Percentiles rank a stretch among this genome's conserved stretches.
Evolutionary conservation across 2,888 invertebrate species (phyloP).

Genomic region (Griposia aprilina): DNA sequence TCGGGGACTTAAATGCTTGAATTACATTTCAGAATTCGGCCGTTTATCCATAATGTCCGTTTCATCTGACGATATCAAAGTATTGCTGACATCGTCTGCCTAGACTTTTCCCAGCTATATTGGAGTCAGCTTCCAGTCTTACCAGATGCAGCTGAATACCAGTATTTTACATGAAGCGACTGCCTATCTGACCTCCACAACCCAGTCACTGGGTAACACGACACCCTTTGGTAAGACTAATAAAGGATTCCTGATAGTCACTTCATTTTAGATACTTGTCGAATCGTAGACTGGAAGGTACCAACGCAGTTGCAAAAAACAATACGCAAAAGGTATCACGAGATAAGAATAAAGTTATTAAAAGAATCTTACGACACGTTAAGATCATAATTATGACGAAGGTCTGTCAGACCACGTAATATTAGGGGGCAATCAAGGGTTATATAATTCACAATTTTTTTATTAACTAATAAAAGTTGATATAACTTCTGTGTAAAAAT

Average conservation of each 20-base stretch:
- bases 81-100: too few relatives aligned
- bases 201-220: too few relatives aligned
- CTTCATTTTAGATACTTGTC: not conserved
- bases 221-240: too few relatives aligned
- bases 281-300: not conserved
- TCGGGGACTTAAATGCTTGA: too few relatives aligned
- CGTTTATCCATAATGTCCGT: too few relatives aligned
- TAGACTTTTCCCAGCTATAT: too few relatives aligned
- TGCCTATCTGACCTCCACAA: too few relatives aligned
- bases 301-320: not conserved
- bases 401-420: not conserved
- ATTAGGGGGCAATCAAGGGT: not conserved
- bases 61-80: too few relatives aligned
- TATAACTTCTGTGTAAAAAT: conserved; percentile 18
- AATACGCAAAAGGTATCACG: conserved; percentile 15
- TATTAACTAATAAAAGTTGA: conserved; percentile 18
- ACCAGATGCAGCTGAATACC: too few relatives aligned
- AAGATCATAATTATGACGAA: conserved; percentile 10
- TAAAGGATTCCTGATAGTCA: not conserved
- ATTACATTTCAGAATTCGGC: too few relatives aligned
- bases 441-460: conserved; percentile 5
- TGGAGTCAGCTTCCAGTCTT: too few relatives aligned
- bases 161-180: too few relatives aligned
- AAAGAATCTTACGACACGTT: conserved; percentile 8
- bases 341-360: conserved; percentile 10